These are phyloP conservation scores for Pteropus alecto DNA, from an alignment of 2,113 vertebrate species.

Conservation along the genomic window DNA sequence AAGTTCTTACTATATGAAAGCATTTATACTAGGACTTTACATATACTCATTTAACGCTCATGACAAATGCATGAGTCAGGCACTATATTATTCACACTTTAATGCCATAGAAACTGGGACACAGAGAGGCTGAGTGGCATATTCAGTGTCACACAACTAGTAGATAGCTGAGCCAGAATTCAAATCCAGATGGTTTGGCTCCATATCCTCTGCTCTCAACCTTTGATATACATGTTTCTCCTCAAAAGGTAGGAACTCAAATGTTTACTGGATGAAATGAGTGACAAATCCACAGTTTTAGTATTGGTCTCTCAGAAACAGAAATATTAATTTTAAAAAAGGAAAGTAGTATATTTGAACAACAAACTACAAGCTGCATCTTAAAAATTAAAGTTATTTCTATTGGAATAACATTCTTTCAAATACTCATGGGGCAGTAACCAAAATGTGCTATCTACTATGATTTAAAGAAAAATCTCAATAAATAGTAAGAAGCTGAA, in stretches of 20 bases:
- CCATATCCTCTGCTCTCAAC: background rate
- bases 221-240: background rate
- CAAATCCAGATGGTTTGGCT: background rate
- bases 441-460: background rate
- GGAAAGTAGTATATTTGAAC: background rate
- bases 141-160: background rate
- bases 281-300: background rate
- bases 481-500: slow-evolving; percentile 5
- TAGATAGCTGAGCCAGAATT: background rate
- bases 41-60: background rate
- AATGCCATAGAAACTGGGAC: background rate
- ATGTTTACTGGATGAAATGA: background rate
- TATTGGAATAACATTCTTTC: background rate
- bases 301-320: background rate
- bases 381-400: background rate
- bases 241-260: background rate
- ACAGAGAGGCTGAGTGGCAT: background rate
- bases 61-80: background rate
- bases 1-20: background rate
- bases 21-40: background rate
- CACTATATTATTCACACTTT: background rate
- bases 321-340: background rate
- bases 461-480: background rate
- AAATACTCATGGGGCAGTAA: background rate
- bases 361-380: background rate